These are phyloP conservation scores for Mastomys natalensis DNA, from an alignment of 2,113 vertebrate genomes.

Conservation along the genomic window DNA sequence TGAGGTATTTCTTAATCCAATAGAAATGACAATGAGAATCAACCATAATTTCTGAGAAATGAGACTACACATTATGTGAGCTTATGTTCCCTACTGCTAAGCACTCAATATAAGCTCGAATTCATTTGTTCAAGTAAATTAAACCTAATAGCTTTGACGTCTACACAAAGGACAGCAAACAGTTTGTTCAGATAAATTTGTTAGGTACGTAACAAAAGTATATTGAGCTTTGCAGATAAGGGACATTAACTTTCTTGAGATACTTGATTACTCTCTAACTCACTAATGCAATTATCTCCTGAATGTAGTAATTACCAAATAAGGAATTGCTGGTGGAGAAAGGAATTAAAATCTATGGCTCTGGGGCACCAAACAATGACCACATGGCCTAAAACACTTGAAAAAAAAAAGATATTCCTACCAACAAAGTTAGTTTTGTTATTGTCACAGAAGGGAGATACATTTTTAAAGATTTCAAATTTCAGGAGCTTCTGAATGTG, in stretches of 20 bases:
- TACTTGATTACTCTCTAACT: conserved; percentile 59
- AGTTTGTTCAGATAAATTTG: conserved; percentile 52
- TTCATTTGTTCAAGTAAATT: conserved; percentile 50
- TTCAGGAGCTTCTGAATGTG: neutral
- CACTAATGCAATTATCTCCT: conserved; percentile 56
- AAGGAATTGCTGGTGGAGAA: conserved; percentile 43
- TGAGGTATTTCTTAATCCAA: neutral
- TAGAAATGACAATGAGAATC: neutral
- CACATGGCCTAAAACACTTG: conserved; percentile 41
- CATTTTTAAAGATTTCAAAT: neutral
- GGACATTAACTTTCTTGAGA: conserved; percentile 57
- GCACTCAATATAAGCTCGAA: neutral
- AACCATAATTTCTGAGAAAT: neutral
- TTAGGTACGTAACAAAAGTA: conserved; percentile 47
- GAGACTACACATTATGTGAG: neutral
- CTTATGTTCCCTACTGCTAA: neutral
- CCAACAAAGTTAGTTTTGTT: neutral
- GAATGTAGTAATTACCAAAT: conserved; percentile 58
- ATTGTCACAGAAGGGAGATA: neutral
- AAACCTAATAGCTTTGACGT: conserved; percentile 44
- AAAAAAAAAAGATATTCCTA: conserved; percentile 42
- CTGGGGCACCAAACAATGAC: conserved; percentile 8
- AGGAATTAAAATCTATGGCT: conserved; percentile 60
- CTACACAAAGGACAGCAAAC: conserved; percentile 40
- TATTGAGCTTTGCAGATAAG: conserved; percentile 52